Percentiles rank a stretch among this genome's conserved stretches.
phyloP scores from a whole-genome alignment of 2,113 vertebrate species.

The Sturnus vulgaris region DNA sequence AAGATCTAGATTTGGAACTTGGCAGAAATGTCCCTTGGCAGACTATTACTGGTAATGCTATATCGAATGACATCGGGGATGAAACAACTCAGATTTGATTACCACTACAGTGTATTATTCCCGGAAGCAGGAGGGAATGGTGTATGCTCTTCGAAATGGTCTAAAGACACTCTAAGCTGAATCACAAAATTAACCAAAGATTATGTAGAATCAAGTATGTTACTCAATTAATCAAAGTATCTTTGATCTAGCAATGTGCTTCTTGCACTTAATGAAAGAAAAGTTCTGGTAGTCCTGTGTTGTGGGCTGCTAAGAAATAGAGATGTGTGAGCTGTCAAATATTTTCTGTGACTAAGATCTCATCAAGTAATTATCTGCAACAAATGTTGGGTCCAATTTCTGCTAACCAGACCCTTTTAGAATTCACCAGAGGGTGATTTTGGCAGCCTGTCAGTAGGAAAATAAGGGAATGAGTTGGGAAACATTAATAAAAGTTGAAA shows the following conservation, averaged over 20 bases:
- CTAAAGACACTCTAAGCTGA: background rate
- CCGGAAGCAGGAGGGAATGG: background rate
- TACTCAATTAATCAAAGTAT: background rate
- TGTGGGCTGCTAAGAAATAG: slow-evolving; percentile 57
- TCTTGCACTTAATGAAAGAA: slow-evolving; percentile 5
- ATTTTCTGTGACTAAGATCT: slow-evolving; percentile 67
- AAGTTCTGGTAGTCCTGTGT: slow-evolving; percentile 15
- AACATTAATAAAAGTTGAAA: slow-evolving; percentile 74
- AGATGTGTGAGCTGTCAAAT: slow-evolving; percentile 57
- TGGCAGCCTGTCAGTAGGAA: slow-evolving; percentile 68
- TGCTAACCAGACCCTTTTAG: slow-evolving; percentile 58
- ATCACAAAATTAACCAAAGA: background rate
- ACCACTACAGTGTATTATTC: background rate
- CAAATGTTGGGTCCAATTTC: slow-evolving; percentile 53
- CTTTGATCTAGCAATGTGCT: background rate
- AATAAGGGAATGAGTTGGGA: slow-evolving; percentile 59
- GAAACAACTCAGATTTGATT: background rate
- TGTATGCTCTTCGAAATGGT: background rate
- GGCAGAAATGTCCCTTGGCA: background rate
- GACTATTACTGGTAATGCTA: background rate
- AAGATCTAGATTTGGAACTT: background rate
- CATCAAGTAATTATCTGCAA: slow-evolving; percentile 66
- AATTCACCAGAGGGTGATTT: slow-evolving; percentile 67
- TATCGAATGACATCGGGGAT: background rate
- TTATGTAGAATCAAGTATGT: background rate